Percentiles rank a stretch among this genome's conserved stretches.
Evolutionary conservation across 2,888 invertebrate genomes (phyloP).

Genomic region (Limulus polyphemus): DNA sequence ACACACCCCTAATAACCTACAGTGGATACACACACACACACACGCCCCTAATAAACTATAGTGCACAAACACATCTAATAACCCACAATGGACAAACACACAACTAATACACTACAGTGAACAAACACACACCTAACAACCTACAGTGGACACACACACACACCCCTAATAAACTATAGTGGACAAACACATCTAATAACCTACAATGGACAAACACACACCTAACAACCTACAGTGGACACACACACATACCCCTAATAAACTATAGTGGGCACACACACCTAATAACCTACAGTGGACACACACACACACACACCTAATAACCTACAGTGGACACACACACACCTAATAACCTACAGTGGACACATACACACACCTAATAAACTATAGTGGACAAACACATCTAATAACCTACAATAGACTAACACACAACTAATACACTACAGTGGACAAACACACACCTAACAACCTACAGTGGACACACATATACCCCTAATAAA

Average conservation of each 20-base stretch:
- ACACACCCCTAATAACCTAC: neutral
- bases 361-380: too few species aligned
- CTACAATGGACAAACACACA: too few species aligned
- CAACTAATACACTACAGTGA: too few species aligned
- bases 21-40: neutral
- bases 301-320: slow-evolving; percentile 2
- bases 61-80: too few species aligned
- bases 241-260: neutral
- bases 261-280: neutral
- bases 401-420: too few species aligned
- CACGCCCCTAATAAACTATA: too few species aligned
- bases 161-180: too few species aligned
- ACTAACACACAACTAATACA: too few species aligned
- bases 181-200: too few species aligned
- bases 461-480: slow-evolving; percentile 1
- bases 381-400: too few species aligned
- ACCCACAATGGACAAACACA: too few species aligned
- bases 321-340: neutral
- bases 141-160: slow-evolving; percentile 25
- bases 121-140: slow-evolving; percentile 7
- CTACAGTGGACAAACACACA: neutral
- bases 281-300: slow-evolving; percentile 25
- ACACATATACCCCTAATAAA: neutral
- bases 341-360: too few species aligned
- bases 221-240: neutral